Evolutionary conservation across 2,888 invertebrate species (phyloP), one percentile per base, ranked within the genome.

Genomic region (Entomobrya proxima): DNA sequence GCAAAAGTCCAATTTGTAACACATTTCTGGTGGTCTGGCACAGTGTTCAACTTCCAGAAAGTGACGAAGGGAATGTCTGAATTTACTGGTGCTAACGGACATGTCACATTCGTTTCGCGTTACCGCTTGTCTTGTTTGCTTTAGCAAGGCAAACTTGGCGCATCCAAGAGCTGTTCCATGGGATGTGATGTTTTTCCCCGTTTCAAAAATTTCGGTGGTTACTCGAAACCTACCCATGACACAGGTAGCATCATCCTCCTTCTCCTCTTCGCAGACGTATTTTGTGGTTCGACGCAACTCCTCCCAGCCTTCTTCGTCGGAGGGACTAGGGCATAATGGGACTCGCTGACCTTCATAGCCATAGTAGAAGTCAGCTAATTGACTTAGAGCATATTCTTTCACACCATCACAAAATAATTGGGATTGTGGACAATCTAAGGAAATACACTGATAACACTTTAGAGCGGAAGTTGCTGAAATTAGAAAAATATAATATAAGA

Each of bases 121-220:
- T 11, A 61, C 74, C n/a, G 88, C 87, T 47, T 32, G 24, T 11
- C 85, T 74, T 15, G 81, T 78, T n/a, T 50, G 27, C 27, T 87
- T 77, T 24, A 89, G 67, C 13, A 90, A 69, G 61, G 86, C 76
- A 21, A 84, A 58, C 47, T 87, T 86, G 5, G 88, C 88, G 85
- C 90, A 90, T 1, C 89, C 89, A 44, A 89, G 30, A 0, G 88
- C 79, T 13, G 88, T 88, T 21, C 88, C 90, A 64, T 88, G 87
- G n/a, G 87, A 81, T 0, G 88, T 88, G n/a, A 88, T 78, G 44
- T 86, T 87, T 18, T 86, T 76, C 6, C 88, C 83, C 1, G 75
- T 50, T 6, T 85, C 86, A 24, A 78, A 61, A 21, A 88, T 79
- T 15, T 81, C 64, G 5, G 88, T 88, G 1, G 76, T 83, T 7